Evolutionary conservation across 2,113 vertebrate species (phyloP).

Genomic region (Antechinus flavipes): DNA sequence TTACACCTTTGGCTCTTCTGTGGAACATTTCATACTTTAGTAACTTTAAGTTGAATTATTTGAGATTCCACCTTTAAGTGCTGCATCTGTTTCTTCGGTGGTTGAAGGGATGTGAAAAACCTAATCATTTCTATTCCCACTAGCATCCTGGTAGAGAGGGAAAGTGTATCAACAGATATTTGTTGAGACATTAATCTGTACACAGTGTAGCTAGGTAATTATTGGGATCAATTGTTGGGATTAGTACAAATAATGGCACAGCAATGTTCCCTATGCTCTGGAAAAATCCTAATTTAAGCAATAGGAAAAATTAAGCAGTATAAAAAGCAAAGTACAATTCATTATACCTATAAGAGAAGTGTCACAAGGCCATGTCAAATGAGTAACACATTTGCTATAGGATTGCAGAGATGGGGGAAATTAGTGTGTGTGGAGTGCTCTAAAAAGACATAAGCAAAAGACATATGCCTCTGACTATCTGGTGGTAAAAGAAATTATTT

Average conservation of each 20-base stretch:
- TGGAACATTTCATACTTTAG: constrained; percentile 77
- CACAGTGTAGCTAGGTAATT: background rate
- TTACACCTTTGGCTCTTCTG: constrained; percentile 76
- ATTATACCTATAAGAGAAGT: background rate
- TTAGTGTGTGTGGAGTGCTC: background rate
- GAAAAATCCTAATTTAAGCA: constrained; percentile 7
- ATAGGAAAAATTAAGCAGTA: background rate
- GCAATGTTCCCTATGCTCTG: constrained; percentile 19
- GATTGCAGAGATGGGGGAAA: background rate
- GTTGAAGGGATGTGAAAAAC: constrained; percentile 40
- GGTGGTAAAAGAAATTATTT: background rate
- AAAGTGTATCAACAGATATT: constrained; percentile 53
- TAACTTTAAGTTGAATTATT: constrained; percentile 75
- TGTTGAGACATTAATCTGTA: background rate
- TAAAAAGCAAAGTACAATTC: background rate
- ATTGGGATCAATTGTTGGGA: background rate
- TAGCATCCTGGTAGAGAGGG: constrained; percentile 29
- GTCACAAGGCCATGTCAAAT: background rate
- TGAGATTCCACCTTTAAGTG: constrained; percentile 60
- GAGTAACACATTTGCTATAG: background rate
- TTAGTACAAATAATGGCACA: background rate
- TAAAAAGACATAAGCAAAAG: background rate
- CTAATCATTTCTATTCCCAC: constrained; percentile 9
- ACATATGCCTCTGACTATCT: background rate
- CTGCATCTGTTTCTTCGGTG: constrained; percentile 44